Base-by-base conservation (phyloP, 2,797 vertebrate genomes). In the Clarias pachynema region DNA sequence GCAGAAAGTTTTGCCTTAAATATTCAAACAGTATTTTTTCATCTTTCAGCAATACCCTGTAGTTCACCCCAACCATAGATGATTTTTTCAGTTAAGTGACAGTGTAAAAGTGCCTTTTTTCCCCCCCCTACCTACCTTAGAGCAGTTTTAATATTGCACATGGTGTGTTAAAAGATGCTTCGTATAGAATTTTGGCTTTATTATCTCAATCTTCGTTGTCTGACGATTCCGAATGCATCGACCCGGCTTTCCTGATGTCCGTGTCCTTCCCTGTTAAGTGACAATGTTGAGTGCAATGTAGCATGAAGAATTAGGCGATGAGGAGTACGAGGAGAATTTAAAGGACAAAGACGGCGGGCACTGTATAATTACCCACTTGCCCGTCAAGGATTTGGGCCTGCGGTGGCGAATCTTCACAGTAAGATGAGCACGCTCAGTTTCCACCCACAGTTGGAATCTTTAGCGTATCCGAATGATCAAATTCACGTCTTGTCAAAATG, bases 231-330 rank as follows among this genome's bases (percentile, higher is more conserved):
- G 49, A 75, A 77, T 1, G 14, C 29, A 6, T 40, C 18, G 26
- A 22, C 74, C 34, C 12, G 74, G 18, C 29, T 22, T 60, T n/a
- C 57, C 31, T 74, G 78, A 86, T 83, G 70, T 26, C 86, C 72
- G 37, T 89, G 90, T 89, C 90, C 89, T 90, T 89, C 74, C 81
- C 56, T 34, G 68, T 83, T 70, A 86, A 63, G n/a, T 85, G 88
- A 82, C 81, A 72, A 31, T 59, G 80, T 85, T 37, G 75, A 87
- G 70, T 12, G 59, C 79, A 84, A 74, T 65, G 70, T 85, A 83
- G 87, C 89, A 88, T 88, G 85, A 87, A 83, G 84, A 89, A 88
- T 85, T 75, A 69, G 83, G 74, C 16, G 20, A 34, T 57, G 59
- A 59, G 62, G 79, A 66, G 84, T 68, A 85, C 31, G 84, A 87